A percentile compares a stretch with the other conserved stretches of the same genome.
phyloP scores from a whole-genome alignment of 2,797 vertebrate genomes.

The Lacerta bilineata region DNA sequence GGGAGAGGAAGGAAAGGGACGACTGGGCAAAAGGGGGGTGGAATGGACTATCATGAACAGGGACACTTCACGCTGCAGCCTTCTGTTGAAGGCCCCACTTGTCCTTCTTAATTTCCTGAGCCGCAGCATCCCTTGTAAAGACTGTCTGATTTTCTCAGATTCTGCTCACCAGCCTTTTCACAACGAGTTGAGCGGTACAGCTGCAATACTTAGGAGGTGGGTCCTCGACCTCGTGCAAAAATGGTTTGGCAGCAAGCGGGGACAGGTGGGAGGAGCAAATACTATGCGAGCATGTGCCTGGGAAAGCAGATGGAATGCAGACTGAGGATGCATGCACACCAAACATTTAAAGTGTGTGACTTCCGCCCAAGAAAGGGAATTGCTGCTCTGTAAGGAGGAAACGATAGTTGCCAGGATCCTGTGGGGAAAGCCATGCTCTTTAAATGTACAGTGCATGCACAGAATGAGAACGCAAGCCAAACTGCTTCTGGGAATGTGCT shows the following conservation, averaged over 20 bases:
- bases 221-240: background rate
- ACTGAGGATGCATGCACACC: too few species aligned
- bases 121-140: background rate
- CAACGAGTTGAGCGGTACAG: background rate
- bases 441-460: background rate
- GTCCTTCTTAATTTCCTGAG: background rate
- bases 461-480: background rate
- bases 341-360: too few species aligned
- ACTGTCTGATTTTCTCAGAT: background rate
- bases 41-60: too few species aligned
- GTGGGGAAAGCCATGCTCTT: background rate
- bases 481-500: too few species aligned
- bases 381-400: too few species aligned
- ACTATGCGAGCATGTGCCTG: background rate
- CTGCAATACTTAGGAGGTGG: too few species aligned
- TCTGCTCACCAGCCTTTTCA: background rate
- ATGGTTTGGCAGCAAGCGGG: background rate
- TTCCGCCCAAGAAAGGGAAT: too few species aligned
- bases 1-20: too few species aligned
- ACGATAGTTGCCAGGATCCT: too few species aligned
- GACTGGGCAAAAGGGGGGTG: too few species aligned
- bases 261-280: background rate
- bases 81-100: too few species aligned
- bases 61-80: too few species aligned
- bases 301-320: background rate